Evolutionary conservation across 2,113 vertebrate genomes (phyloP).

Genomic region (Sminthopsis crassicaudata): DNA sequence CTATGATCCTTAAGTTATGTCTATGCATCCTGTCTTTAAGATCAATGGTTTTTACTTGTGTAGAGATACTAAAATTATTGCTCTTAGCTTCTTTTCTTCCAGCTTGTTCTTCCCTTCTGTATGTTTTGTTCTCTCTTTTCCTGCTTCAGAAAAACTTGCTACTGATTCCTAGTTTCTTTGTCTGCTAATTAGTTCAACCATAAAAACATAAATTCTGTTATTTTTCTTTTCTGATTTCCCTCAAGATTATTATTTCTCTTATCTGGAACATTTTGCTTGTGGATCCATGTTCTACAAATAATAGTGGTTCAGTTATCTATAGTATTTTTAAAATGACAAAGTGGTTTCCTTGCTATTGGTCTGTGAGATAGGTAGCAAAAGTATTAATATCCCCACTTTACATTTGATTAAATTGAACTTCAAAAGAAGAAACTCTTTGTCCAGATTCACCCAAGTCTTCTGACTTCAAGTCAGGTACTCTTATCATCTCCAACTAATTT

Average conservation of each 20-base stretch:
- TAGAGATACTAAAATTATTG: neutral
- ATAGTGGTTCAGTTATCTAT: neutral
- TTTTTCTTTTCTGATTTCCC: neutral
- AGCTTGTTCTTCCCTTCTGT: neutral
- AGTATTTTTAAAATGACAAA: neutral
- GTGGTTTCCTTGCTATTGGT: neutral
- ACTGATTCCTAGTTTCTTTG: neutral
- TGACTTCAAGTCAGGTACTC: neutral
- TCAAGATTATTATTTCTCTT: neutral
- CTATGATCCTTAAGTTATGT: neutral
- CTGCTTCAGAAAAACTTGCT: neutral
- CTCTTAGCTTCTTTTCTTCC: neutral
- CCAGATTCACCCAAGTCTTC: neutral
- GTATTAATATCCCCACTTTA: no score
- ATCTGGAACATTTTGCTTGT: neutral
- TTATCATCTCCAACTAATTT: neutral
- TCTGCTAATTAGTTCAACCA: neutral
- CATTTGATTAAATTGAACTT: neutral
- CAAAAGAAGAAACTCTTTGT: neutral
- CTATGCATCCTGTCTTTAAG: neutral
- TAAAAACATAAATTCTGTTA: neutral
- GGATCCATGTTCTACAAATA: neutral
- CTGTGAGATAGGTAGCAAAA: neutral
- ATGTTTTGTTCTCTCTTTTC: neutral
- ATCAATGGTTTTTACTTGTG: neutral